phyloP scores from a whole-genome alignment of 2,113 vertebrate genomes.

The Macquaria australasica region DNA sequence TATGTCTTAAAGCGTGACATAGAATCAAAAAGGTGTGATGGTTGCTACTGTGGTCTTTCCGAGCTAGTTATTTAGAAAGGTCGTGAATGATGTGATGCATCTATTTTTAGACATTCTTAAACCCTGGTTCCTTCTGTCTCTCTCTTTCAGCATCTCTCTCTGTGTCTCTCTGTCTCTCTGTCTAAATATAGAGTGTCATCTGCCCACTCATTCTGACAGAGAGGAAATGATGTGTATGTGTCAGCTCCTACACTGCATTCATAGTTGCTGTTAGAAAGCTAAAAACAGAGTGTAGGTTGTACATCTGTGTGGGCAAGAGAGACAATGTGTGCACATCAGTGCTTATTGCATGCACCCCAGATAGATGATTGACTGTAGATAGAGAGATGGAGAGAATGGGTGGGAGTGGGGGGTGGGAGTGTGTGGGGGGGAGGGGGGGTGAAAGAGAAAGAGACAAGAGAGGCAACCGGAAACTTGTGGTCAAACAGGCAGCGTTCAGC shows the following conservation, averaged over 20 bases:
- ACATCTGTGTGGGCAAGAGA: not conserved
- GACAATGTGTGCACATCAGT: not conserved
- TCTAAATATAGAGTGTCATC: slow-evolving; percentile 73
- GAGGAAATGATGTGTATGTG: slow-evolving; percentile 69
- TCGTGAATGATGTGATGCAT: slow-evolving; percentile 1
- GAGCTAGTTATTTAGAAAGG: slow-evolving; percentile 22
- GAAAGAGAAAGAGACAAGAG: not conserved
- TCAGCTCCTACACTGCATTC: slow-evolving; percentile 35
- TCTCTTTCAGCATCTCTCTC: slow-evolving; percentile 10
- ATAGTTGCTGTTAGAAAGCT: slow-evolving; percentile 9
- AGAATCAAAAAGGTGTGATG: no score
- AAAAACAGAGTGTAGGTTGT: not conserved
- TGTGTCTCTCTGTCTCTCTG: slow-evolving; percentile 5
- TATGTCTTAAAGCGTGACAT: not conserved
- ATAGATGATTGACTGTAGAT: not conserved
- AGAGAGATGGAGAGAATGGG: not conserved
- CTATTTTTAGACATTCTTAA: slow-evolving; percentile 44
- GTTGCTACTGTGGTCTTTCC: not conserved
- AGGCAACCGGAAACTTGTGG: slow-evolving; percentile 75
- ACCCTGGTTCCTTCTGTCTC: not conserved
- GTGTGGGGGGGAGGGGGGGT: no score
- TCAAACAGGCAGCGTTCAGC: slow-evolving; percentile 49
- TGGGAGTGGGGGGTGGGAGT: no score
- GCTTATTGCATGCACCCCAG: not conserved
- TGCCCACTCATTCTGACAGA: slow-evolving; percentile 76